phyloP scores from a whole-genome alignment of 1,140 invertebrate species.

The Philopotamus ludificatus region DNA sequence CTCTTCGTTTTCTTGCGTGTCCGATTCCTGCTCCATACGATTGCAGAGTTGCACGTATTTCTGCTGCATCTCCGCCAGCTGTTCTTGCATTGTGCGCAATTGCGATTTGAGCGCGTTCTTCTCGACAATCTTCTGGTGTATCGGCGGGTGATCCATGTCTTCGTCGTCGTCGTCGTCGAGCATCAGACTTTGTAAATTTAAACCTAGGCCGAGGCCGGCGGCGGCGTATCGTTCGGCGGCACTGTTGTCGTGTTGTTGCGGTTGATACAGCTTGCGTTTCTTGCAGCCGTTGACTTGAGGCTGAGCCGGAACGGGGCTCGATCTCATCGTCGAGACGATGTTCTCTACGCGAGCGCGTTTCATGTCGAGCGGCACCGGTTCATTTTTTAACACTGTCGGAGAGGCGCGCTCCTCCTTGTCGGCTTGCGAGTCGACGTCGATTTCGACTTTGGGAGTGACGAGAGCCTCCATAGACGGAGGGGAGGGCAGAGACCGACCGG shows the following conservation, averaged over 20 bases:
- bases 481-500: constrained; percentile 66
- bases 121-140: constrained; percentile 79
- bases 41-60: constrained; percentile 85
- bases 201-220: constrained; percentile 52
- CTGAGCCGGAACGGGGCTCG: constrained; percentile 68
- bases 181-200: constrained; percentile 51
- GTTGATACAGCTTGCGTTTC: constrained; percentile 95
- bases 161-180: constrained; percentile 71
- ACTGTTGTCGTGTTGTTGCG: constrained; percentile 83
- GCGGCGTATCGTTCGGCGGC: constrained; percentile 58
- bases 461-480: constrained; percentile 61
- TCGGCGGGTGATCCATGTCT: constrained; percentile 70
- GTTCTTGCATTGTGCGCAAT: constrained; percentile 82
- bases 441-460: constrained; percentile 63
- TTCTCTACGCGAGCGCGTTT: constrained; percentile 92
- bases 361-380: constrained; percentile 63
- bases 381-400: constrained; percentile 54
- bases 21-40: constrained; percentile 77
- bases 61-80: constrained; percentile 86
- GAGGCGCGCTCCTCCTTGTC: constrained; percentile 55
- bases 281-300: constrained; percentile 86
- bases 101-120: constrained; percentile 83
- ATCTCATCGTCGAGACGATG: constrained; percentile 88
- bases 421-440: constrained; percentile 62
- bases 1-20: constrained; percentile 72